These are phyloP conservation scores for Esox lucius DNA, from an alignment of 2,797 vertebrate genomes.

Conservation along the genomic window DNA sequence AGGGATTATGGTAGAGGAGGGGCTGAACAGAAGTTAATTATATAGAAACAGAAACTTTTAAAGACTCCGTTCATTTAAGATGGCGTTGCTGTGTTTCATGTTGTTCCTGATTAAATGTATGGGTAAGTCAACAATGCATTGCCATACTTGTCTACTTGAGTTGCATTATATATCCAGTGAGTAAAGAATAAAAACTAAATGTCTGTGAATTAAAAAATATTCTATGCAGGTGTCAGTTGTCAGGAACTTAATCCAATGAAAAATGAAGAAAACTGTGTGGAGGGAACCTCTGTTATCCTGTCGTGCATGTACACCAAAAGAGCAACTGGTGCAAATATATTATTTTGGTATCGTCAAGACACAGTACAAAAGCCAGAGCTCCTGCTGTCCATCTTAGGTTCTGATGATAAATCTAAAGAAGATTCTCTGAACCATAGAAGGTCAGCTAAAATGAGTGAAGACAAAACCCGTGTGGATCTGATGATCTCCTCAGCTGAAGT, in stretches of 20 bases:
- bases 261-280: background rate
- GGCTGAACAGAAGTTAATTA: background rate
- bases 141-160: background rate
- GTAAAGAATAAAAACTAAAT: background rate
- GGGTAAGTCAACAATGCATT: background rate
- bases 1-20: background rate
- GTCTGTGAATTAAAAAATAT: background rate
- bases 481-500: conserved; percentile 25
- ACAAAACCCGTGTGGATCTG: conserved; percentile 13
- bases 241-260: conserved; percentile 7
- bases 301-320: conserved; percentile 15
- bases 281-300: background rate
- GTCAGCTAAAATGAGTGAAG: background rate
- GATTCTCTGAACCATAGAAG: background rate
- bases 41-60: background rate
- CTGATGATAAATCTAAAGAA: accelerated
- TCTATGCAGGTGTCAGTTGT: conserved; percentile 6
- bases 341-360: conserved; percentile 29
- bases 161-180: background rate
- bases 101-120: conserved; percentile 1
- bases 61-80: background rate
- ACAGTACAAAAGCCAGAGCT: conserved; percentile 9
- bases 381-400: conserved; percentile 16
- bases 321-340: background rate
- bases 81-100: conserved; percentile 13